Evolutionary conservation across 2,797 vertebrate species (phyloP).

Genomic region (Rhinatrema bivittatum): DNA sequence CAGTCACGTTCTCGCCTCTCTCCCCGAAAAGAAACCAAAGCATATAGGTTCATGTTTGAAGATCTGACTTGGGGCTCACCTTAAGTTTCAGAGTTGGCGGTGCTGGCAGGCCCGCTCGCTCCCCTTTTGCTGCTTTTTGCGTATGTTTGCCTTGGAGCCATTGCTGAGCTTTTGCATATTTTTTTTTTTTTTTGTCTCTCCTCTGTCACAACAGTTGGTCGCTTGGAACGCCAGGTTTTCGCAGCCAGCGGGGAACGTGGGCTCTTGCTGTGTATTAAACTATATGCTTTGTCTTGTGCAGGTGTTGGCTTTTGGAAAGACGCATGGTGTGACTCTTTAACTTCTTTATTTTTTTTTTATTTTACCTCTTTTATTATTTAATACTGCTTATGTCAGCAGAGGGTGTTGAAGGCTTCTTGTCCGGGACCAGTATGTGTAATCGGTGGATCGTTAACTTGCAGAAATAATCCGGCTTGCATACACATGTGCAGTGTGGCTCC

Average conservation of each 20-base stretch:
- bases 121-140: slow-evolving; percentile 61
- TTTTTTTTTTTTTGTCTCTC: slow-evolving; percentile 72
- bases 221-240: slow-evolving; percentile 73
- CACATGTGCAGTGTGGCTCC: slow-evolving; percentile 18
- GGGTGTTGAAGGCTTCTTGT: slow-evolving; percentile 60
- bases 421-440: slow-evolving; percentile 48
- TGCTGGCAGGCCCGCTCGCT: slow-evolving; percentile 38
- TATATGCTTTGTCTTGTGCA: slow-evolving; percentile 77
- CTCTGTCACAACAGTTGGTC: slow-evolving; percentile 75
- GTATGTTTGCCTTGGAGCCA: slow-evolving; percentile 63
- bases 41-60: no score
- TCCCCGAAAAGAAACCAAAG: no score
- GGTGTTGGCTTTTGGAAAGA: slow-evolving; percentile 79
- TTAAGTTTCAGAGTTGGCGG: slow-evolving; percentile 27
- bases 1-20: no score
- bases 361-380: slow-evolving; percentile 16
- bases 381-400: slow-evolving; percentile 56
- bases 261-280: slow-evolving; percentile 73
- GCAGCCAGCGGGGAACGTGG: slow-evolving; percentile 63
- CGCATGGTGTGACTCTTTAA: slow-evolving; percentile 72
- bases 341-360: slow-evolving; percentile 49
- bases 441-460: slow-evolving; percentile 64
- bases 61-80: slow-evolving; percentile 41
- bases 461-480: slow-evolving; percentile 45
- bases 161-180: slow-evolving; percentile 71